Evolutionary conservation across 2,888 invertebrate genomes (phyloP).

Genomic region (Lobophora halterata): DNA sequence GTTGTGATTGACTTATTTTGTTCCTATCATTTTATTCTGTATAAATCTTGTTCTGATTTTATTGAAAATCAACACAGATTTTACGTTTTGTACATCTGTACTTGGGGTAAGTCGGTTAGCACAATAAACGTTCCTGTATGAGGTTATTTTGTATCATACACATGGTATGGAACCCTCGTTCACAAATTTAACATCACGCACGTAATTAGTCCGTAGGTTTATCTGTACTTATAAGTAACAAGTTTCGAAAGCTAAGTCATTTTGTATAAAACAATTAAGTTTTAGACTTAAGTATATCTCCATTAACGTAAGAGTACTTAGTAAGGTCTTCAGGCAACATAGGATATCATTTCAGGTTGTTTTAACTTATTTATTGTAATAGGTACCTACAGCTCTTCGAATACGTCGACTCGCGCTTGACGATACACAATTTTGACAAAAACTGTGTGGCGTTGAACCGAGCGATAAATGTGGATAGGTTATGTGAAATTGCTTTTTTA

Average conservation of each 20-base stretch:
- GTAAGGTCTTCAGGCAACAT: conserved; percentile 66
- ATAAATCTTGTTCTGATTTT: conserved; percentile 77
- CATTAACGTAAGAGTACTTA: conserved; percentile 74
- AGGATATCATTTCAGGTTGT: conserved; percentile 59
- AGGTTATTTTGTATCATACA: conserved; percentile 40
- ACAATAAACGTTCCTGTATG: conserved; percentile 59
- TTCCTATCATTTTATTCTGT: conserved; percentile 75
- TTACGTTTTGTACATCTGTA: conserved; percentile 52
- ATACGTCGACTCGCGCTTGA: conserved; percentile 40
- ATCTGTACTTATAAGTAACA: conserved; percentile 79
- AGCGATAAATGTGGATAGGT: conserved; percentile 54
- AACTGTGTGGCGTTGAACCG: conserved; percentile 42
- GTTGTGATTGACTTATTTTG: conserved; percentile 78
- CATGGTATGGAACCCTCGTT: conserved; percentile 39
- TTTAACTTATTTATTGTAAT: conserved; percentile 75
- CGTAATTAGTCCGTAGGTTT: conserved; percentile 73
- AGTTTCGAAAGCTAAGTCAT: conserved; percentile 81
- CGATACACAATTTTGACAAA: conserved; percentile 35
- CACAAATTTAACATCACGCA: conserved; percentile 62
- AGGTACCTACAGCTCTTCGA: conserved; percentile 43
- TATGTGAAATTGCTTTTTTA: conserved; percentile 66
- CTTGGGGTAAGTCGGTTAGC: conserved; percentile 55
- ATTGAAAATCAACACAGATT: conserved; percentile 77
- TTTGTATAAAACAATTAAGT: conserved; percentile 79
- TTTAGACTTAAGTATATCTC: conserved; percentile 76